Conservation (phyloP, 2,113 vertebrate species). For the Geococcyx californianus region DNA sequence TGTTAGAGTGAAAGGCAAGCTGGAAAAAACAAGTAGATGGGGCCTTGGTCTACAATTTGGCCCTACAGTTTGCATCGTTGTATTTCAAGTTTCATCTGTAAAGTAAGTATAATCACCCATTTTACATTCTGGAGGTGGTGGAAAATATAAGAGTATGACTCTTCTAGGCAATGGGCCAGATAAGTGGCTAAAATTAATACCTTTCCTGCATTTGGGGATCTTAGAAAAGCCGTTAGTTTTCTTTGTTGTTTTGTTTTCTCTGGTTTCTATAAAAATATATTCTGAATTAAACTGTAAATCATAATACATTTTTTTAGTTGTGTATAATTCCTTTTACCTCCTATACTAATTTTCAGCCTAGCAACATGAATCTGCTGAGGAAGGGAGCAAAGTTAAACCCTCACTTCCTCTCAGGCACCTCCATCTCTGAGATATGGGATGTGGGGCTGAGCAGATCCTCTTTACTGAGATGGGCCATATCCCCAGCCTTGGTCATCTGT, state of each 20-base stretch:
- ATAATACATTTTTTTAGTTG: neutral
- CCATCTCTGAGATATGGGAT: neutral
- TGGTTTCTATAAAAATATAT: neutral
- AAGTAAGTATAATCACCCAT: neutral
- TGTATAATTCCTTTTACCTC: neutral
- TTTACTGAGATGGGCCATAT: neutral
- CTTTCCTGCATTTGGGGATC: neutral
- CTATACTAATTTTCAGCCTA: neutral
- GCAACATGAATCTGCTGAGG: neutral
- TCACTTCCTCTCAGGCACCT: neutral
- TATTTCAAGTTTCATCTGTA: neutral
- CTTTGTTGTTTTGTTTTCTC: neutral
- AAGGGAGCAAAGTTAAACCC: neutral
- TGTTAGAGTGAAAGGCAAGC: neutral
- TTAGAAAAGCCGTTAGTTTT: neutral
- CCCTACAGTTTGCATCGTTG: neutral
- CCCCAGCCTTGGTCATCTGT: neutral
- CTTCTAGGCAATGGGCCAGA: neutral
- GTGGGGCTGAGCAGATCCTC: neutral
- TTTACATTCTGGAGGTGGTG: neutral
- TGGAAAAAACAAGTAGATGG: neutral
- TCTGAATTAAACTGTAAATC: neutral
- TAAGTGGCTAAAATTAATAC: constrained; percentile 18
- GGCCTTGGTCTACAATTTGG: neutral
- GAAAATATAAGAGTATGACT: neutral